Conservation (phyloP, 2,113 vertebrate genomes). For the Melanerpes formicivorus region DNA sequence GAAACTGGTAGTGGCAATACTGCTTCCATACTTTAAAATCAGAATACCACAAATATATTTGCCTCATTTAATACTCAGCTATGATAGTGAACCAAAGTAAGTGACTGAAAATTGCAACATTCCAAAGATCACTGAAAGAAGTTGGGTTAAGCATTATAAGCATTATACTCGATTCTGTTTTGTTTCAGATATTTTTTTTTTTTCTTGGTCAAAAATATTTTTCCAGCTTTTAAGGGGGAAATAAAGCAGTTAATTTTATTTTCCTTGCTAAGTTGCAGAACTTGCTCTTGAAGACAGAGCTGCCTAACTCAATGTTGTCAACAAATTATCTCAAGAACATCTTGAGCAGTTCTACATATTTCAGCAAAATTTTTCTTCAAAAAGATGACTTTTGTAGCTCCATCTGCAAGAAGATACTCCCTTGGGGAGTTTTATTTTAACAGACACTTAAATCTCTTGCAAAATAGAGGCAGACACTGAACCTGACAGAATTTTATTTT, state of each 20-base stretch:
- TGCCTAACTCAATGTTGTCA: background rate
- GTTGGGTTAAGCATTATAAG: background rate
- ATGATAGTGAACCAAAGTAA: background rate
- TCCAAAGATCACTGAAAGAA: background rate
- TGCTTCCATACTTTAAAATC: background rate
- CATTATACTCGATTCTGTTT: background rate
- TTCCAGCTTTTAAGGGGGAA: background rate
- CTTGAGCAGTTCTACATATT: conserved; percentile 14
- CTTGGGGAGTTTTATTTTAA: background rate
- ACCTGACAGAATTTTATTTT: background rate
- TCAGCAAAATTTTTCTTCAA: conserved; percentile 2
- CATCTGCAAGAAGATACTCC: background rate
- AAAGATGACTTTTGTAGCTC: background rate
- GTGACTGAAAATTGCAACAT: background rate
- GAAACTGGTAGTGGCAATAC: background rate
- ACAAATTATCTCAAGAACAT: background rate
- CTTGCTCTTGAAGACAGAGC: background rate
- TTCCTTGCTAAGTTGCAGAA: background rate
- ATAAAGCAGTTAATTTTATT: background rate
- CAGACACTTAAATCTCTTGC: background rate
- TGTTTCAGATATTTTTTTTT: background rate
- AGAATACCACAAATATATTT: background rate
- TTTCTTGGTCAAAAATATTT: background rate
- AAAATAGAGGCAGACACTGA: background rate
- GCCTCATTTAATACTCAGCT: background rate